Percentiles rank a stretch among this genome's conserved stretches.
These are phyloP conservation scores for Darevskia nairensis DNA, from an alignment of 2,797 vertebrate genomes.

Conservation along the genomic window DNA sequence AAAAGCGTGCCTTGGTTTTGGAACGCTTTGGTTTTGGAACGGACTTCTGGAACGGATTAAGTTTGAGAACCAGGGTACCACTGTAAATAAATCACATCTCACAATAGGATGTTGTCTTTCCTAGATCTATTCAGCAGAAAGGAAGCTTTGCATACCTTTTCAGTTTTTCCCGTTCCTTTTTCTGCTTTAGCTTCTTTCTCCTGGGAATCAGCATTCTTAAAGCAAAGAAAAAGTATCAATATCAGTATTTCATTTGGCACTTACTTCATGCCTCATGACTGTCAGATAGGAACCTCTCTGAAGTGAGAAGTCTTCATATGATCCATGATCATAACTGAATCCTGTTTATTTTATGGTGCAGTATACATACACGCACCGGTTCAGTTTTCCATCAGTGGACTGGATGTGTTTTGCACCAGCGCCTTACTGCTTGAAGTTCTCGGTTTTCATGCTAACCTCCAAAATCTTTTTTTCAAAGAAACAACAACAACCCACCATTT, in stretches of 20 bases:
- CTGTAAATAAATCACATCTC: no score
- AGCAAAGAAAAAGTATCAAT: not conserved
- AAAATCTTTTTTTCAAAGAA: not conserved
- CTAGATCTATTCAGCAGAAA: not conserved
- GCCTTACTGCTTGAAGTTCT: no score
- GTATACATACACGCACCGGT: no score
- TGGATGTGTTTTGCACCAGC: no score
- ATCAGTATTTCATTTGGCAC: not conserved
- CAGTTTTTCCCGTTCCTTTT: not conserved
- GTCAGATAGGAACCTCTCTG: not conserved
- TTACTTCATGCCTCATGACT: not conserved
- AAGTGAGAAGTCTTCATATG: not conserved
- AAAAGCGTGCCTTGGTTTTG: no score
- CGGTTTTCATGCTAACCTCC: no score
- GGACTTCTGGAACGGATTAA: no score
- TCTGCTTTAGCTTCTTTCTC: not conserved
- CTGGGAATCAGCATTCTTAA: not conserved
- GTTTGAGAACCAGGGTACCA: no score
- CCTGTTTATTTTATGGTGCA: no score
- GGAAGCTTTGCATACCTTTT: not conserved
- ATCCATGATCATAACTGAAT: not conserved
- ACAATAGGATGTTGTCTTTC: not conserved
- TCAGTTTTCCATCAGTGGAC: no score
- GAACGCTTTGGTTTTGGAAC: no score
- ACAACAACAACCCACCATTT: not conserved